Percentiles rank a stretch among this genome's conserved stretches.
These are phyloP conservation scores for Halocynthia aurantium DNA, from an alignment of 23 tunicate species.

Conservation along the genomic window DNA sequence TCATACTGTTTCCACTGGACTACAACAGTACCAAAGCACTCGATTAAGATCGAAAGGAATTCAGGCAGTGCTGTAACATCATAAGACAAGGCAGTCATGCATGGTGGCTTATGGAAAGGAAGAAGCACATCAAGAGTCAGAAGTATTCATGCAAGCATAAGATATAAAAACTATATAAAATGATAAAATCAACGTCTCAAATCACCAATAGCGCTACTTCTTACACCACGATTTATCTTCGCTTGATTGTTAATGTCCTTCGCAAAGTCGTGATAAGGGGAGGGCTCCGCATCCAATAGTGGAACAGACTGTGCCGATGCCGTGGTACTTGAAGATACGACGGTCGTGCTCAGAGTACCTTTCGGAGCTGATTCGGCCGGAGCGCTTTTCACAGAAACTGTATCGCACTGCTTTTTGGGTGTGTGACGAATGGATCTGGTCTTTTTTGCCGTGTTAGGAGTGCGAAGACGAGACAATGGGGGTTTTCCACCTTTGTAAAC, in stretches of 20 bases:
- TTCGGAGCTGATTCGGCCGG: conserved; percentile 12
- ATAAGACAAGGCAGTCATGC: no score
- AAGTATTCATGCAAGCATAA: no score
- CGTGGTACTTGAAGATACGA: conserved; percentile 46
- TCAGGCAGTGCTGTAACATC: no score
- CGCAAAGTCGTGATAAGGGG: conserved; percentile 71
- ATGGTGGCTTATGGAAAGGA: no score
- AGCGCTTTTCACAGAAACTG: conserved; percentile 61
- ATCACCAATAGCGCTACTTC: conserved; percentile 87
- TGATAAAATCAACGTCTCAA: background rate
- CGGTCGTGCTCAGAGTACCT: conserved; percentile 73
- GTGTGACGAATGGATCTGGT: conserved; percentile 5
- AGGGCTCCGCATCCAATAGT: conserved; percentile 1
- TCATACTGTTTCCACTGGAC: no score
- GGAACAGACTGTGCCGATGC: conserved; percentile 30
- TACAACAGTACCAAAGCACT: no score
- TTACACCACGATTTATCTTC: conserved; percentile 34
- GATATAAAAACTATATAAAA: no score
- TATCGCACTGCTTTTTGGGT: conserved; percentile 15
- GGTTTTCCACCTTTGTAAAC: conserved; percentile 51
- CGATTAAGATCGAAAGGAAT: no score
- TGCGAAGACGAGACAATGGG: conserved; percentile 60
- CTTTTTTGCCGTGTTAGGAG: conserved; percentile 20
- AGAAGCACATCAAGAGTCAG: no score
- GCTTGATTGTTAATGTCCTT: conserved; percentile 62